Percentiles rank a stretch among this genome's conserved stretches.
Conservation (phyloP, 1,140 invertebrate species). For the Melitaea cinxia region DNA sequence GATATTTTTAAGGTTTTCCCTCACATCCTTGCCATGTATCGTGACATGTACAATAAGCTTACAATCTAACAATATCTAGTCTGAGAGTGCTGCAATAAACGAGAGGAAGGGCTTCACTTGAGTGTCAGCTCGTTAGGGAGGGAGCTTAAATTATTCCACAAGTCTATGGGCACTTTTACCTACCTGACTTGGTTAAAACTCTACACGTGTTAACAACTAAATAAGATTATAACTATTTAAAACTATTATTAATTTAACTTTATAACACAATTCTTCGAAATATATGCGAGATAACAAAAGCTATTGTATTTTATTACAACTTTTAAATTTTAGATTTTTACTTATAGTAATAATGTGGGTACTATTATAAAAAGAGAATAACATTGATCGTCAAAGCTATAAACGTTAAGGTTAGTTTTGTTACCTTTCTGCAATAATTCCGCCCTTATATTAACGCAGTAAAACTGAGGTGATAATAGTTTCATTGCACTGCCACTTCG, state of each 20-base stretch:
- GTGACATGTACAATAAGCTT: conserved; percentile 53
- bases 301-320: too few relatives aligned
- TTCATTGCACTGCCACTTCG: not conserved
- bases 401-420: too few relatives aligned
- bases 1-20: not conserved
- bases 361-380: too few relatives aligned
- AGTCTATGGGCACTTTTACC: conserved; percentile 55
- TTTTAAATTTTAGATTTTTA: too few relatives aligned
- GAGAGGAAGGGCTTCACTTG: conserved; percentile 54
- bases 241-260: not conserved
- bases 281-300: too few relatives aligned
- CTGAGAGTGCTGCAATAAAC: conserved; percentile 55
- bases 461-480: not conserved
- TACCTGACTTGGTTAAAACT: conserved; percentile 54
- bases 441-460: too few relatives aligned
- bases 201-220: conserved; percentile 24
- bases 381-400: too few relatives aligned
- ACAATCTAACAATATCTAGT: conserved; percentile 68
- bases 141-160: conserved; percentile 71
- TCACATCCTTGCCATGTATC: conserved; percentile 5
- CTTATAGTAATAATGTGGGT: too few relatives aligned
- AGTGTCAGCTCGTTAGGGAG: conserved; percentile 71
- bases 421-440: too few relatives aligned
- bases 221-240: conserved; percentile 2
- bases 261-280: too few relatives aligned